Percentiles rank a stretch among this genome's conserved stretches.
phyloP scores from a whole-genome alignment of 2,113 vertebrate genomes.

The Athene noctua region DNA sequence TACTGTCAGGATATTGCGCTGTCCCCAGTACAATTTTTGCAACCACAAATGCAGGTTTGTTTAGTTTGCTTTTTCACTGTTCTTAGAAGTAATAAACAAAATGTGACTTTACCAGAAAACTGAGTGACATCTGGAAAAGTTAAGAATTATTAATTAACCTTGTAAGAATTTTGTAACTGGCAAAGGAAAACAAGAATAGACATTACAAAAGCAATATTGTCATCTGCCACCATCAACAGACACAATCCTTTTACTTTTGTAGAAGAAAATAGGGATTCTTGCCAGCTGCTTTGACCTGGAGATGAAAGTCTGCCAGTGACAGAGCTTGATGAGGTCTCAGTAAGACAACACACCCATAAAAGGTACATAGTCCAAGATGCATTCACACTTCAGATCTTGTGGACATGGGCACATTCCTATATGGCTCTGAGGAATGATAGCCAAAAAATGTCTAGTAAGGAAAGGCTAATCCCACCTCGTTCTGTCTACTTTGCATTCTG shows the following conservation, averaged over 20 bases:
- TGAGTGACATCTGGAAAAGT: background rate
- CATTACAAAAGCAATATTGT: background rate
- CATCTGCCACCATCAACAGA: background rate
- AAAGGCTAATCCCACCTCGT: background rate
- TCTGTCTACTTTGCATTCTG: background rate
- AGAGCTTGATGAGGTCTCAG: background rate
- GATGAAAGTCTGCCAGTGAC: background rate
- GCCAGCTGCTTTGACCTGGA: background rate
- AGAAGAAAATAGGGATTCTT: background rate
- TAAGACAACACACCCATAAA: background rate
- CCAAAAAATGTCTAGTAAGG: background rate
- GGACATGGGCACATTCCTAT: background rate
- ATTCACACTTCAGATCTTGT: background rate
- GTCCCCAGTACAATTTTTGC: background rate
- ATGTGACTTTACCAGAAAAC: background rate
- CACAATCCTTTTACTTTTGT: background rate
- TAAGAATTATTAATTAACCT: background rate
- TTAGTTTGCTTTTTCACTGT: background rate
- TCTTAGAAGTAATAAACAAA: background rate
- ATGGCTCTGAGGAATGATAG: background rate
- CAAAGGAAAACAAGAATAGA: background rate
- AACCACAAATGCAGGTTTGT: background rate
- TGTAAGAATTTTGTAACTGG: background rate
- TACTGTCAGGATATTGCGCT: background rate
- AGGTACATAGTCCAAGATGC: background rate